Evolutionary conservation across 2,888 invertebrate genomes (phyloP).

Genomic region (Glaucopsyche alexis): DNA sequence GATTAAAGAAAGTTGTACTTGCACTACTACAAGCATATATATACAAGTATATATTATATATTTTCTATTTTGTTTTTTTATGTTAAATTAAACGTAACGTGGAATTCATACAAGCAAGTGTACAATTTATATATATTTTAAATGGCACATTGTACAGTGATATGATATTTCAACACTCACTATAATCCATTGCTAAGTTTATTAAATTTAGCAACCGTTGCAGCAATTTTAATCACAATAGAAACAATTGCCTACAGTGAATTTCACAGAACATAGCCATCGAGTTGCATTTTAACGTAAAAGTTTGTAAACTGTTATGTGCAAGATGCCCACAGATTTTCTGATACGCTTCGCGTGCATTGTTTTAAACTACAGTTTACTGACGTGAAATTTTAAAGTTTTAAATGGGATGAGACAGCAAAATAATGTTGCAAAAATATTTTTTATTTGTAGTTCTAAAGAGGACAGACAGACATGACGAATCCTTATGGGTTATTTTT

Average conservation of each 20-base stretch:
- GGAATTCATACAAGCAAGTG: too few species aligned
- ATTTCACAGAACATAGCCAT: slow-evolving; percentile 31
- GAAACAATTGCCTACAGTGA: slow-evolving; percentile 30
- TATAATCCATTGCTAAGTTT: not conserved
- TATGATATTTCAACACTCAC: not conserved
- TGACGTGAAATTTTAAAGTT: not conserved
- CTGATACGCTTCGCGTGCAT: not conserved
- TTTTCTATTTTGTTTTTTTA: too few species aligned
- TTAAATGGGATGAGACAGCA: not conserved
- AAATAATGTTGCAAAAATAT: not conserved
- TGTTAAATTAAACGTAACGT: too few species aligned
- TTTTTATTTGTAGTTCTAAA: not conserved
- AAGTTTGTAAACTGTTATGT: slow-evolving; percentile 28
- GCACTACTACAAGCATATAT: too few species aligned
- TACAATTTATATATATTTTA: too few species aligned
- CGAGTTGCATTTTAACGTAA: slow-evolving; percentile 29
- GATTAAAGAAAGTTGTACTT: too few species aligned
- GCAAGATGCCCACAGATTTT: slow-evolving; percentile 21
- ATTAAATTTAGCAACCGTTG: slow-evolving; percentile 1
- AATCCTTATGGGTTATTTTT: too few species aligned
- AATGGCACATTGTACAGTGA: not conserved
- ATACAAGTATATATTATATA: too few species aligned
- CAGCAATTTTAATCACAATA: slow-evolving; percentile 21
- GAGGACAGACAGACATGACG: too few species aligned
- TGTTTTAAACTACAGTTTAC: not conserved